Conservation (phyloP, 37 sponge, comb jelly and placozoan genomes). For the Spongilla lacustris region DNA sequence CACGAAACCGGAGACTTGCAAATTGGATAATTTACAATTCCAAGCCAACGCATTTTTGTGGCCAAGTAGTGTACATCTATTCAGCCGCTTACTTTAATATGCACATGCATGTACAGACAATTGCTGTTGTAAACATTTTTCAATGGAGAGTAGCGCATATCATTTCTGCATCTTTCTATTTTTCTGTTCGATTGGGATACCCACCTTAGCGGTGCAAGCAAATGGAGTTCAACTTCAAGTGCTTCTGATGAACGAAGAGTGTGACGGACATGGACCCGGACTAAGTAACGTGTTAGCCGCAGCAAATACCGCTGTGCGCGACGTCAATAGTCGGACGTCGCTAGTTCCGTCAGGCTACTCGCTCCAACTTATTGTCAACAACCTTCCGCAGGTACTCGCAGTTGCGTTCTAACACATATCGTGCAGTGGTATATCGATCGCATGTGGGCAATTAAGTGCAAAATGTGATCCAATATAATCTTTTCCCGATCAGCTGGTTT, state of each 20-base stretch:
- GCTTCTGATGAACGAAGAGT: neutral
- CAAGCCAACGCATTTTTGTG: neutral
- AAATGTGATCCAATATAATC: neutral
- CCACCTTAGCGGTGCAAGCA: neutral
- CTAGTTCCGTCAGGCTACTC: neutral
- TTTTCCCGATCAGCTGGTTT: neutral
- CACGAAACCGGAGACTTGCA: neutral
- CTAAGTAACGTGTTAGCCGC: neutral
- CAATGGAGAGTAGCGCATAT: neutral
- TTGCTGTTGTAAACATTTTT: neutral
- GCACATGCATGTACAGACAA: neutral
- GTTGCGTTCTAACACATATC: too few relatives aligned
- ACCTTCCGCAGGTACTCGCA: neutral
- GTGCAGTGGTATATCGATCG: neutral
- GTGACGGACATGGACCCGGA: neutral
- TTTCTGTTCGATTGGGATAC: neutral
- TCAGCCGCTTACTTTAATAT: neutral
- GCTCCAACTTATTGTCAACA: neutral
- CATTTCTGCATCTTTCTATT: neutral
- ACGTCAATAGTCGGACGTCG: neutral
- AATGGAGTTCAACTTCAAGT: neutral
- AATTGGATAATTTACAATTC: neutral
- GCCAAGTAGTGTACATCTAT: neutral
- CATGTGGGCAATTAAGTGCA: too few relatives aligned
- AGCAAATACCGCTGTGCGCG: neutral